Evolutionary conservation across 2,888 invertebrate genomes (phyloP).

Genomic region (Spodoptera littoralis): DNA sequence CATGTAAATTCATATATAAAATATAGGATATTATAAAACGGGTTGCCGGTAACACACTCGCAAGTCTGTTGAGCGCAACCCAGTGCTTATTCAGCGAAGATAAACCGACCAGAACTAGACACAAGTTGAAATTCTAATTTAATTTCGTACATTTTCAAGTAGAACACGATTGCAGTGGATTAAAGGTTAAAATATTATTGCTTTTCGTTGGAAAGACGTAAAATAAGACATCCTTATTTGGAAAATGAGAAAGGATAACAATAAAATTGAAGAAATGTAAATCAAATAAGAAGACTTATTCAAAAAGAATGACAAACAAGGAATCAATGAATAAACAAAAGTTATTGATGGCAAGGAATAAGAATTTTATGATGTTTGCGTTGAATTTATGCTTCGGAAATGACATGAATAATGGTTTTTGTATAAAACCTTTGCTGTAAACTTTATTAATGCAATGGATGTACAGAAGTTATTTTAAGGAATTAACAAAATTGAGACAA

Average conservation of each 20-base stretch:
- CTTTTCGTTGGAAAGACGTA: no score
- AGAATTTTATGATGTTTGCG: conserved; percentile 52
- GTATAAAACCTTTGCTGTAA: conserved; percentile 16
- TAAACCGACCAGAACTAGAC: conserved; percentile 59
- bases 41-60: conserved; percentile 40
- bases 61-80: conserved; percentile 46
- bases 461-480: not conserved
- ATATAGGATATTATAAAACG: conserved; percentile 37
- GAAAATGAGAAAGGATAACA: not conserved
- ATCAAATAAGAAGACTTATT: conserved; percentile 15
- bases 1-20: conserved; percentile 17
- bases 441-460: not conserved
- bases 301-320: conserved; percentile 14
- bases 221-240: no score
- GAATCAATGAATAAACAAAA: conserved; percentile 31
- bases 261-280: not conserved
- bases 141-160: conserved; percentile 61
- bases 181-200: conserved; percentile 30
- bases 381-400: conserved; percentile 45
- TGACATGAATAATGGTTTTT: conserved; percentile 18
- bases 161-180: conserved; percentile 50
- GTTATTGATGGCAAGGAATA: conserved; percentile 31
- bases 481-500: no score
- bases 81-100: conserved; percentile 59
- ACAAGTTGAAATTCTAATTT: conserved; percentile 70